Percentiles rank a stretch among this genome's conserved stretches.
These are phyloP conservation scores for Narcine bancroftii DNA, from an alignment of 2,113 vertebrate species.

Conservation along the genomic window DNA sequence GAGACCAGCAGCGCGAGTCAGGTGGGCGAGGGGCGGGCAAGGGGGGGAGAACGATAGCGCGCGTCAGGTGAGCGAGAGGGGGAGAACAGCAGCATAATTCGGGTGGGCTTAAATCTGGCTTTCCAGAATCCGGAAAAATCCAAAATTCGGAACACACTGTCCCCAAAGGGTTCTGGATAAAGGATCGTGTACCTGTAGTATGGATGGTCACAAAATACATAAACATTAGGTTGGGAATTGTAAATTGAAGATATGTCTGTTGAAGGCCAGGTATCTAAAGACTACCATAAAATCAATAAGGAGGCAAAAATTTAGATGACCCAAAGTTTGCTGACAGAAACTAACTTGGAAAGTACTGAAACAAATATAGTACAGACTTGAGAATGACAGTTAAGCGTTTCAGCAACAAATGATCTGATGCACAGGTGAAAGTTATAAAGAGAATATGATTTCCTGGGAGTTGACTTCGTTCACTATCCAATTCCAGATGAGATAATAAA, in stretches of 20 bases:
- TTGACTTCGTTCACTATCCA: not conserved
- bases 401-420: not conserved
- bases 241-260: not conserved
- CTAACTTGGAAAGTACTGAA: not conserved
- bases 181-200: too few species aligned
- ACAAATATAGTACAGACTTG: not conserved
- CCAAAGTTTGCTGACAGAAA: not conserved
- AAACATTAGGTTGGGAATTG: slow-evolving; percentile 2
- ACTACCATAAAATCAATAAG: not conserved
- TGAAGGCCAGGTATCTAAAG: not conserved
- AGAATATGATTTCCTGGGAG: not conserved
- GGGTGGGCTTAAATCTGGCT: too few species aligned
- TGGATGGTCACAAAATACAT: not conserved
- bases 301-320: not conserved
- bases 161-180: too few species aligned
- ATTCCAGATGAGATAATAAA: not conserved
- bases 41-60: too few species aligned
- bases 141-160: too few species aligned
- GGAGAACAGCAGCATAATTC: too few species aligned
- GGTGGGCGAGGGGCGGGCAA: too few species aligned
- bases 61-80: too few species aligned
- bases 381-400: not conserved
- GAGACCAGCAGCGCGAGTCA: too few species aligned
- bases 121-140: too few species aligned
- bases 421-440: not conserved